phyloP scores from a whole-genome alignment of 2,888 invertebrate species.

The Pterostichus niger region DNA sequence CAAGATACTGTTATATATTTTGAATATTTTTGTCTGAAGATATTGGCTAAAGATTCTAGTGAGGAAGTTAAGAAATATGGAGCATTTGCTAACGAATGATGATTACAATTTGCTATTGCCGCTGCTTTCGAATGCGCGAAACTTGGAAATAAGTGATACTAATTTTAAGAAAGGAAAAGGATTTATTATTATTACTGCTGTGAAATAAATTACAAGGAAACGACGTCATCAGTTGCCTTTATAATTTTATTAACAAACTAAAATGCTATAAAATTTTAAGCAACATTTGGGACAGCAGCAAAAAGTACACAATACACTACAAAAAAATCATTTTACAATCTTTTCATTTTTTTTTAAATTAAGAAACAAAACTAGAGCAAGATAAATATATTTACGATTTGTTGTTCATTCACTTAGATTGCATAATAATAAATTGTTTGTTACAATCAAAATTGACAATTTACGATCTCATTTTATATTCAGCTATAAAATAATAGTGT shows the following conservation, averaged over 20 bases:
- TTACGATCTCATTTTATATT: not conserved
- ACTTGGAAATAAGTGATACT: constrained; percentile 1
- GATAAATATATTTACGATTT: too few relatives aligned
- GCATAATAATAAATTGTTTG: too few relatives aligned
- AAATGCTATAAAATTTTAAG: not conserved
- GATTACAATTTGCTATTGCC: constrained; percentile 1
- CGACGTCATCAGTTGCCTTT: not conserved
- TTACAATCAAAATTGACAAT: too few relatives aligned
- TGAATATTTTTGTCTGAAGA: not conserved
- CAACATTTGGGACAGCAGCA: not conserved
- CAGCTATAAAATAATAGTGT: constrained; percentile 22
- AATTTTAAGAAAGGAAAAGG: constrained; percentile 1
- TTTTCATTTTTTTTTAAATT: too few relatives aligned
- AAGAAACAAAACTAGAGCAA: too few relatives aligned
- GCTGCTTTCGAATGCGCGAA: constrained; percentile 29
- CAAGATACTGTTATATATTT: too few relatives aligned
- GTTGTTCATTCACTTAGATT: too few relatives aligned
- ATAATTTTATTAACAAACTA: constrained; percentile 8
- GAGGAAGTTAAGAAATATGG: constrained; percentile 13
- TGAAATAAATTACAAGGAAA: not conserved
- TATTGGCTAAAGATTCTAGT: not conserved
- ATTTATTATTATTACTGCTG: not conserved
- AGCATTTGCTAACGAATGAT: not conserved
- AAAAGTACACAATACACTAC: too few relatives aligned
- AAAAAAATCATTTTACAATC: too few relatives aligned